Evolutionary conservation across 2,888 invertebrate species (phyloP), one percentile per base, ranked within the genome.

Genomic region (Parthenolecanium corni): DNA sequence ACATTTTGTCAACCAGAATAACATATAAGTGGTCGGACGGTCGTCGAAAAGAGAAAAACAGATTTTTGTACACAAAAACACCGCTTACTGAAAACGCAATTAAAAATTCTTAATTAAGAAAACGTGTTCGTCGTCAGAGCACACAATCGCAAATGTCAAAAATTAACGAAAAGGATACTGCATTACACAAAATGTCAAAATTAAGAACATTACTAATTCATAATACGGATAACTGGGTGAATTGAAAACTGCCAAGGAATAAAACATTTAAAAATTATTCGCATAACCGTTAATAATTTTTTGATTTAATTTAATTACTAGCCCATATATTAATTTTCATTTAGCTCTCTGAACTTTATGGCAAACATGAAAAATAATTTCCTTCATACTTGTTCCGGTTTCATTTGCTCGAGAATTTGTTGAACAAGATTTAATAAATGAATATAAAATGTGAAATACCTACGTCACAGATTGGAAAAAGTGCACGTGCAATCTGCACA

Each of bases 91-190:
- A 31, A 31, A 6, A 31, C 16, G 46, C 44, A 57, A 57, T 57
- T 57, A 57, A 57, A 31, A 57, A 57, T 57, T 46, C 46, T 57
- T 57, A 57, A 57, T 57, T 57, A 57, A 57, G 57, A 57, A 57
- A 57, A 57, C 46, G 57, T 57, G 57, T 57, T 42, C 57, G 25
- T 44, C 46, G 57, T 57, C 57, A 57, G 25, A 46, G 25, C 44
- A 24, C 25, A 21, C 57, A 44, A 57, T 57, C 44, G 44, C 57
- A 46, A 57, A 57, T 46, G 46, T 57, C 57, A 57, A 57, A 57
- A 46, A 44, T 44, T 31, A 31, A 16, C n/a, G 16, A 14, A 42
- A 57, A 25, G 46, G 57, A 46, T 46, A 57, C 56, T 23, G 36
- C 31, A 31, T 31, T 31, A 31, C 31, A 25, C 44, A 57, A 57